Conservation (phyloP, 2,113 vertebrate species). For the Microcebus murinus region DNA sequence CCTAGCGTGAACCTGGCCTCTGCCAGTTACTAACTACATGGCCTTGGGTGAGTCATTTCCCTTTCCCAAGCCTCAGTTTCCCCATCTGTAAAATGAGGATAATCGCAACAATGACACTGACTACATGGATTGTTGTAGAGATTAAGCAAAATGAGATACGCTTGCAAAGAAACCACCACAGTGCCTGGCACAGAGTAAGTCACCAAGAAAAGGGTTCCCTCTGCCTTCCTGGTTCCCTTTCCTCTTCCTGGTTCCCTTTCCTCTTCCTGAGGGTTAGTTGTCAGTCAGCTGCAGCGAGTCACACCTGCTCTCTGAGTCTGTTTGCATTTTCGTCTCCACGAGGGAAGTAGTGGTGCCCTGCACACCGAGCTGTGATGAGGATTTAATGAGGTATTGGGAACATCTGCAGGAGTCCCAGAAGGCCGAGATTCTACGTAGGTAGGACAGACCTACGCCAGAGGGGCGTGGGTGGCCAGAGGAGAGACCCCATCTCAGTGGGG, state of each 20-base stretch:
- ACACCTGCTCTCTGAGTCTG: background rate
- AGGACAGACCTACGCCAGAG: background rate
- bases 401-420: background rate
- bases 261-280: background rate
- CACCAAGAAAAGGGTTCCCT: background rate
- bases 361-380: background rate
- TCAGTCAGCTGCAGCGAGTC: background rate
- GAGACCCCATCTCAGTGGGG: no score
- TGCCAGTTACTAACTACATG: background rate
- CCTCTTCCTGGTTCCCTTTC: background rate
- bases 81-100: background rate
- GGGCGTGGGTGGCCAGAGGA: background rate
- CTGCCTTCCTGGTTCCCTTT: background rate
- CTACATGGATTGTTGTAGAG: background rate
- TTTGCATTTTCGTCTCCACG: background rate
- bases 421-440: background rate
- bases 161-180: background rate
- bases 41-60: background rate
- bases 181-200: background rate
- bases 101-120: rapidly evolving
- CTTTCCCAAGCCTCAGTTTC: slow-evolving; percentile 28
- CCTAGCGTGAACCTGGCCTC: background rate
- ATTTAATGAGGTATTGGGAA: background rate
- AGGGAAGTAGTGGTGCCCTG: rapidly evolving
- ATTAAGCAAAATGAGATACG: background rate